A percentile compares a stretch with the other conserved stretches of the same genome.
Evolutionary conservation across 2,888 invertebrate genomes (phyloP).

Genomic region (Sinelater perroti): DNA sequence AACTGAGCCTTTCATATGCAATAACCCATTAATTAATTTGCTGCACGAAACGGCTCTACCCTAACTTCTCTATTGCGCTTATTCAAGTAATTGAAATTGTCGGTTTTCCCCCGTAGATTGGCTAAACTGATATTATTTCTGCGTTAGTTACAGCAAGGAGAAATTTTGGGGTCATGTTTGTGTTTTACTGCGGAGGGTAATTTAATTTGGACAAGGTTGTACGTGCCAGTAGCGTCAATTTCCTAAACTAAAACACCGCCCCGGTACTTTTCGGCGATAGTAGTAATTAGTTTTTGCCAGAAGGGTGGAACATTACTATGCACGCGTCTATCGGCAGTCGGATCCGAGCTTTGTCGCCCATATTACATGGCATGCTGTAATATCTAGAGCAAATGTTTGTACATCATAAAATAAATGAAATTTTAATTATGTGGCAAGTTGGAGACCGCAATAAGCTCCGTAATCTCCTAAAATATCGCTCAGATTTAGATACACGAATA

Average conservation of each 20-base stretch:
- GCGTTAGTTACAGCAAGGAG: conserved; percentile 10
- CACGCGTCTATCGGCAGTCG: background rate
- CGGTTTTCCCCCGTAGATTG: too few species aligned
- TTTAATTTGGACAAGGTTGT: conserved; percentile 16
- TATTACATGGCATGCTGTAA: conserved; percentile 5
- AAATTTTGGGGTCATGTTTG: conserved; percentile 19
- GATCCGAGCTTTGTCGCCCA: background rate
- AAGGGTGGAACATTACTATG: background rate
- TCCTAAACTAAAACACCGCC: conserved; percentile 15
- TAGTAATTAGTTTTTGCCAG: conserved; percentile 18
- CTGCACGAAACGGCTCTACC: too few species aligned
- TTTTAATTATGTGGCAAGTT: conserved; percentile 25
- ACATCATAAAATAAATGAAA: conserved; percentile 30
- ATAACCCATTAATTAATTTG: too few species aligned
- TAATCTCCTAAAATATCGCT: conserved; percentile 23
- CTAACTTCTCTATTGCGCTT: too few species aligned
- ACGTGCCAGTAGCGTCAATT: conserved; percentile 17
- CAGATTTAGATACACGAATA: conserved; percentile 27
- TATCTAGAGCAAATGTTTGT: conserved; percentile 21
- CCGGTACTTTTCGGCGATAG: conserved; percentile 1
- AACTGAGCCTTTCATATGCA: too few species aligned
- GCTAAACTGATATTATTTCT: conserved; percentile 18
- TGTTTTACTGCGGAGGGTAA: conserved; percentile 17
- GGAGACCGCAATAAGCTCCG: conserved; percentile 20
- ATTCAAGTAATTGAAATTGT: too few species aligned